Percentiles rank a stretch among this genome's conserved stretches.
Conservation (phyloP, 2,113 vertebrate species). For the Eulacestoma nigropectus region DNA sequence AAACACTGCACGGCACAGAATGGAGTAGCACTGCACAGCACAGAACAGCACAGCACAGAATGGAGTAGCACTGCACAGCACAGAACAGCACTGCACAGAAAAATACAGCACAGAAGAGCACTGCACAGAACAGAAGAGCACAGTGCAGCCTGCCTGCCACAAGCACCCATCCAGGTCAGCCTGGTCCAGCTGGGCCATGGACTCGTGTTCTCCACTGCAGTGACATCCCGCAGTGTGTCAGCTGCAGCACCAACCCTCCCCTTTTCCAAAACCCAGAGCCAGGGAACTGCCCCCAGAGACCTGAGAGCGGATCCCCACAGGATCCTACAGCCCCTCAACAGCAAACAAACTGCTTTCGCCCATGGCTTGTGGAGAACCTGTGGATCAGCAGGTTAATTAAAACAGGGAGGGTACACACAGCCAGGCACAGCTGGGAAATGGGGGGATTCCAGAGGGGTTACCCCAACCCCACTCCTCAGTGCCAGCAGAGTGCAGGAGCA, state of each 20-base stretch:
- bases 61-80: neutral
- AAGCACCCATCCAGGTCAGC: neutral
- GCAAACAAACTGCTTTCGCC: neutral
- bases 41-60: neutral
- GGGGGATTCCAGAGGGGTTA: no score
- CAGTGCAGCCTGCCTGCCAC: neutral
- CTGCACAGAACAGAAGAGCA: neutral
- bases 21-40: fast-evolving
- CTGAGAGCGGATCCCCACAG: fast-evolving
- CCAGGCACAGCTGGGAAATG: neutral
- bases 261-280: neutral
- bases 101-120: fast-evolving
- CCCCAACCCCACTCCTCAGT: neutral
- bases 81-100: fast-evolving
- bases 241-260: neutral
- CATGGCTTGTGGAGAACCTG: neutral
- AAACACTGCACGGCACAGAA: no score
- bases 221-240: fast-evolving
- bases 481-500: neutral
- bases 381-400: neutral
- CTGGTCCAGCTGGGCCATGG: neutral
- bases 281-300: no score
- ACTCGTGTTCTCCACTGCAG: neutral
- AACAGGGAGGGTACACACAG: fast-evolving
- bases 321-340: neutral